A percentile compares a stretch with the other conserved stretches of the same genome.
Evolutionary conservation across 2,113 vertebrate genomes (phyloP).

Genomic region (Petaurus breviceps): DNA sequence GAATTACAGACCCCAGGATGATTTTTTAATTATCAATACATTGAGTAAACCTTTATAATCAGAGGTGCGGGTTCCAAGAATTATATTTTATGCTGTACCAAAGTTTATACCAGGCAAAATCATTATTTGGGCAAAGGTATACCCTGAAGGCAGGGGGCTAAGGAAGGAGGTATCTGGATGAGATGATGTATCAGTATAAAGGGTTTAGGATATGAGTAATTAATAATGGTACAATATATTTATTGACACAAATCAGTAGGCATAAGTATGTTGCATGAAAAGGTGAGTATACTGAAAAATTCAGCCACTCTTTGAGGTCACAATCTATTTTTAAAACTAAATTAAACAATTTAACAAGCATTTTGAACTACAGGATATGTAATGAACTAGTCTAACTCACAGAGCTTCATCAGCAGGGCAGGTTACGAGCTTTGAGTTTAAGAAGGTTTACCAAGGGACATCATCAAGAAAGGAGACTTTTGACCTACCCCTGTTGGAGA

Average conservation of each 20-base stretch:
- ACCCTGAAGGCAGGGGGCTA: neutral
- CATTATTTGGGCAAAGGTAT: neutral
- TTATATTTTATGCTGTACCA: neutral
- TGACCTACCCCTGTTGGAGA: slow-evolving; percentile 25
- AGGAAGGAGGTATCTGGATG: neutral
- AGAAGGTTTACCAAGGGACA: neutral
- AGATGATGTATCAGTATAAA: neutral
- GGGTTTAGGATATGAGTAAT: neutral
- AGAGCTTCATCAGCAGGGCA: neutral
- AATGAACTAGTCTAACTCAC: neutral
- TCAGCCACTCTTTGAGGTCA: neutral
- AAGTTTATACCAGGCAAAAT: neutral
- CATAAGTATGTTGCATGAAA: neutral
- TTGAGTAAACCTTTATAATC: neutral
- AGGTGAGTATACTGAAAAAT: neutral
- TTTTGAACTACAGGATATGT: slow-evolving; percentile 13
- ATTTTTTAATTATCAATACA: neutral
- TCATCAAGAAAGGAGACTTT: neutral
- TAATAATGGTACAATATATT: neutral
- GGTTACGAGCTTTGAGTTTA: neutral
- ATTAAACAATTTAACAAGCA: neutral
- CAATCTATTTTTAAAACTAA: neutral
- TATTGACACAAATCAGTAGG: neutral
- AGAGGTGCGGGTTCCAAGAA: neutral
- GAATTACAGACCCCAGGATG: neutral